Percentiles rank a stretch among this genome's conserved stretches.
Evolutionary conservation across 37 sponge, comb jelly and placozoan species (phyloP).

Genomic region (Hexactinellida sp.): DNA sequence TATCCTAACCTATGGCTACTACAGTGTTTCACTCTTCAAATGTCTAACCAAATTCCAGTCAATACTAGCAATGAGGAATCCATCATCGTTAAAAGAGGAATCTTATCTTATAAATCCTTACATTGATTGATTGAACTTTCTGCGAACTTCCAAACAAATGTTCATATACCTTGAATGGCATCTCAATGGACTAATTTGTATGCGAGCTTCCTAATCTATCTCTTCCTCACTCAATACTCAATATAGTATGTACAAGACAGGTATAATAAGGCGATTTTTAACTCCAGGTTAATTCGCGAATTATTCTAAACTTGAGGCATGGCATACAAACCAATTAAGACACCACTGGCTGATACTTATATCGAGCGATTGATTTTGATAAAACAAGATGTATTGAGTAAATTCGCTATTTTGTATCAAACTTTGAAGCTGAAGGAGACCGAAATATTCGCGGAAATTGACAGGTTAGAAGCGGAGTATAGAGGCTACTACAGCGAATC

Average conservation of each 20-base stretch:
- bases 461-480: constrained; percentile 5
- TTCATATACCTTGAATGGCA: not conserved
- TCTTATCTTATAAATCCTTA: too few relatives aligned
- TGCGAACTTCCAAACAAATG: too few relatives aligned
- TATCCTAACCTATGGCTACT: too few relatives aligned
- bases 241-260: not conserved
- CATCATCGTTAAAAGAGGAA: too few relatives aligned
- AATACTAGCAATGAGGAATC: too few relatives aligned
- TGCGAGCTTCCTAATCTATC: not conserved
- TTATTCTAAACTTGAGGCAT: not conserved
- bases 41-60: too few relatives aligned
- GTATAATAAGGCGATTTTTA: not conserved
- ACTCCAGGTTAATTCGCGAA: not conserved
- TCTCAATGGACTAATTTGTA: not conserved
- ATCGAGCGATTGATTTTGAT: not conserved
- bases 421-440: not conserved
- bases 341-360: not conserved
- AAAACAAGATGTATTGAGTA: not conserved
- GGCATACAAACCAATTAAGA: not conserved
- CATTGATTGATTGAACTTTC: too few relatives aligned
- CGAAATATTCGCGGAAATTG: constrained; percentile 12
- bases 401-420: not conserved
- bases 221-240: not conserved
- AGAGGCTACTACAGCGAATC: not conserved
- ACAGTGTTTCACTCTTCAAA: too few relatives aligned